phyloP scores from a whole-genome alignment of 2,113 vertebrate species.

The Albula glossodonta region DNA sequence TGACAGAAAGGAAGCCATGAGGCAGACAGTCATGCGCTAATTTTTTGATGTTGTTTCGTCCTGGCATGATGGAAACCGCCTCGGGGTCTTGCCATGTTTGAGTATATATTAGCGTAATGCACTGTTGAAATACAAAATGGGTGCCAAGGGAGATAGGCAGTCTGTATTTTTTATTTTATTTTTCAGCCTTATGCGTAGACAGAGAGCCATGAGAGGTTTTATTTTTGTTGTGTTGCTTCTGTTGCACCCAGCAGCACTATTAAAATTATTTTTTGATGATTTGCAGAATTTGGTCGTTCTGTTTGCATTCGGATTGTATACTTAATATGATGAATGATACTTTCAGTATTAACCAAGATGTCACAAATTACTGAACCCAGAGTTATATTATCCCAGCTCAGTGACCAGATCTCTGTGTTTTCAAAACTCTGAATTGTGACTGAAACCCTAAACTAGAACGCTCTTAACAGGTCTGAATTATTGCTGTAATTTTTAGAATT shows the following conservation, averaged over 20 bases:
- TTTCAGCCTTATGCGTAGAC: neutral
- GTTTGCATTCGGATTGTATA: neutral
- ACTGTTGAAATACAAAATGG: neutral
- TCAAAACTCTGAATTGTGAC: neutral
- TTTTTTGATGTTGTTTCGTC: neutral
- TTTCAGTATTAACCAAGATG: neutral
- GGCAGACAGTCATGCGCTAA: neutral
- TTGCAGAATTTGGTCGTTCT: neutral
- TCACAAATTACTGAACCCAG: neutral
- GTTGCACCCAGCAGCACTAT: neutral
- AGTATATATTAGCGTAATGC: constrained; percentile 5
- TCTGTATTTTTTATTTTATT: neutral
- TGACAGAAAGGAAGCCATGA: neutral
- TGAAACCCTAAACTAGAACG: neutral
- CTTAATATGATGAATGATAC: neutral
- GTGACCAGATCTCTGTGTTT: neutral
- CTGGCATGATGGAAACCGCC: neutral
- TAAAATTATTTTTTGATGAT: neutral
- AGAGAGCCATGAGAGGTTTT: neutral
- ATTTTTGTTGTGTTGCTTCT: neutral
- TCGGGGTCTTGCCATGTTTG: neutral
- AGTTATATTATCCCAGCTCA: neutral
- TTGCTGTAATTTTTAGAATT: no score
- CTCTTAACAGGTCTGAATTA: neutral
- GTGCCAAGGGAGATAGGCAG: neutral